Percentiles rank a stretch among this genome's conserved stretches.
These are phyloP conservation scores for Arvicanthis niloticus DNA, from an alignment of 2,113 vertebrate genomes.

Conservation along the genomic window DNA sequence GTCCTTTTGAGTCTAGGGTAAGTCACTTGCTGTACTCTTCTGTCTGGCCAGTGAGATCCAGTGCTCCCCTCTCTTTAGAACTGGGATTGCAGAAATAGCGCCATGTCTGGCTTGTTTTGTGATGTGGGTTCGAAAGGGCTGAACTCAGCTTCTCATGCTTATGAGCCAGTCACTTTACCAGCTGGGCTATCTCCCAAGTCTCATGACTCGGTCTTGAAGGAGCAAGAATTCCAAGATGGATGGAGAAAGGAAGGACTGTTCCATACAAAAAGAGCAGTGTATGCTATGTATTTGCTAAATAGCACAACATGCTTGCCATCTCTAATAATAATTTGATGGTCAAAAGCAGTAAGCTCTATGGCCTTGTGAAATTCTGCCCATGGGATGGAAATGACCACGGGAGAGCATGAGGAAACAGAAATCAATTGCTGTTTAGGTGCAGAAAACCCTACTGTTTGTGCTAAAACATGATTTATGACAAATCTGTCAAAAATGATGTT, in stretches of 20 bases:
- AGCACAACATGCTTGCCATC: neutral
- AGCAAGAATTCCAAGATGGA: neutral
- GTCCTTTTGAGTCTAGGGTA: neutral
- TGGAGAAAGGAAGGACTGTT: neutral
- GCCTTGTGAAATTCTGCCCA: neutral
- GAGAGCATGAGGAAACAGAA: neutral
- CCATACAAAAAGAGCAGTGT: neutral
- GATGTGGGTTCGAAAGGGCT: too few relatives aligned
- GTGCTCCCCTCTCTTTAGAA: neutral
- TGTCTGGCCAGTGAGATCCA: neutral
- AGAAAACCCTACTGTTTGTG: neutral
- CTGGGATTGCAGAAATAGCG: neutral
- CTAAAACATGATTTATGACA: conserved; percentile 47
- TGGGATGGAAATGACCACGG: neutral
- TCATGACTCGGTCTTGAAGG: neutral
- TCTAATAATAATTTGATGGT: neutral
- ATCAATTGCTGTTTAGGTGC: conserved; percentile 21
- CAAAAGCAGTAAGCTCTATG: neutral
- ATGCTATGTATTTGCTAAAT: neutral
- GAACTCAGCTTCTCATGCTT: neutral
- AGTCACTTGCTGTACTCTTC: neutral
- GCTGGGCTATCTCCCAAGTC: neutral
- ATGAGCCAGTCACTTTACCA: neutral
- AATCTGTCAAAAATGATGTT: conserved; percentile 39
- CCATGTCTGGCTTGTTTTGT: too few relatives aligned